These are phyloP conservation scores for Mercenaria mercenaria DNA, from an alignment of 1,140 invertebrate genomes.

Conservation along the genomic window DNA sequence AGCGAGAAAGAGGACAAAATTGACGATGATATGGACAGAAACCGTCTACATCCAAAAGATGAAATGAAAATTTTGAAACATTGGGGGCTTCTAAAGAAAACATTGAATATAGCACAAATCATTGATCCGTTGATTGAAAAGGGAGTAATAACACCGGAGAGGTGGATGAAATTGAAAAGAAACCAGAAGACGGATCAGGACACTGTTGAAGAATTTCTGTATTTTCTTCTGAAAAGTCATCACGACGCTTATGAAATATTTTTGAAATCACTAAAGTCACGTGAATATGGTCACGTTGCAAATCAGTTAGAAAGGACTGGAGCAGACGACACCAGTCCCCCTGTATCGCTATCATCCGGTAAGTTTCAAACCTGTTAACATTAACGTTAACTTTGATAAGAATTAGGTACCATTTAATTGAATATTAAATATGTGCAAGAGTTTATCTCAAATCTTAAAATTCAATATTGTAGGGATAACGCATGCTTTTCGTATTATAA, in stretches of 20 bases:
- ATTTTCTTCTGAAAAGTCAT: constrained; percentile 15
- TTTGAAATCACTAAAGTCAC: not conserved
- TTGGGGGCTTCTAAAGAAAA: constrained; percentile 51
- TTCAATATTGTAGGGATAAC: no score
- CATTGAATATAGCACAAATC: not conserved
- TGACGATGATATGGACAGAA: not conserved
- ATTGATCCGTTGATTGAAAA: constrained; percentile 59
- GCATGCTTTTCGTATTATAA: no score
- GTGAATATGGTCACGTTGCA: constrained; percentile 26
- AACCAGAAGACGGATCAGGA: constrained; percentile 25
- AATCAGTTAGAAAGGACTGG: constrained; percentile 36
- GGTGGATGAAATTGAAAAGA: constrained; percentile 41
- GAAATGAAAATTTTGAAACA: constrained; percentile 57
- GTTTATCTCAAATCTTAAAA: no score
- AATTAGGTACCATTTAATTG: no score
- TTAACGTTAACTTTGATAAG: not conserved
- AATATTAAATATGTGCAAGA: no score
- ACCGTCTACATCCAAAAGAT: constrained; percentile 41
- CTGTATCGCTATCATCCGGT: constrained; percentile 2
- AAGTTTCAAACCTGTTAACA: no score
- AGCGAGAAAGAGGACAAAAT: not conserved
- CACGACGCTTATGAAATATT: constrained; percentile 32
- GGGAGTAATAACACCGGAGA: constrained; percentile 33
- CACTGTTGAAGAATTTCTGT: constrained; percentile 38
- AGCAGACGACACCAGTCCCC: not conserved